Base-by-base conservation (phyloP, 2,113 vertebrate species). In the Labeo catla region DNA sequence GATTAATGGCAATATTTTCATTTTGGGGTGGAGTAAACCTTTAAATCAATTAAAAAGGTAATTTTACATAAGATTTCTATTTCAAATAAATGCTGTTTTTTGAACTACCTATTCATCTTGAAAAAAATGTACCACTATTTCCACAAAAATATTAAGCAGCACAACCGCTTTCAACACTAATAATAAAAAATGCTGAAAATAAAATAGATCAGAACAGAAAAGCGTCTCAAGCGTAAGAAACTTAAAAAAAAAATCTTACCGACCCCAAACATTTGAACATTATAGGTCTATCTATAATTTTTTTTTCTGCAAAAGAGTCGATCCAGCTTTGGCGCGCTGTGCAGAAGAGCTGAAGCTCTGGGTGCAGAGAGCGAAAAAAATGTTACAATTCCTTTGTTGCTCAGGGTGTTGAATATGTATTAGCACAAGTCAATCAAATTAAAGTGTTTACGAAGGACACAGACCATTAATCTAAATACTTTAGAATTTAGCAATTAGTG, bases 401-500 rank as follows among this genome's bases (percentile, higher is more conserved):
- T 65, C 59, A 49, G n/a, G n/a, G 39, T 81, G 43, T 81, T 81
- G 8, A 81, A 81, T 28, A 81, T 47, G 39, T 23, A 80, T 80
- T 23, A 65, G 79, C 39, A 81, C 59, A 81, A 65, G 59, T 65
- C 43, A 65, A 81, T 65, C 10, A 47, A 47, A 49, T 49, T 47
- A 81, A 63, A 65, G 43, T 16, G 8, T 23, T 81, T 81, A 65
- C 79, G 28, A 28, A 28, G 43, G 12, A 65, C 43, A 49, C 23
- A 54, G 23, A 77, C 23, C 47, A 28, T 81, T 65, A 63, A 80
- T 80, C 57, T 63, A 28, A 81, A 81, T 28, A 45, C 59, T 65
- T 81, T 65, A 65, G 59, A 65, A 63, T 49, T 65, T 65, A 49
- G 79, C 79, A 81, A 34, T 81, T 65, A 81, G 43, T 43, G 57